phyloP scores from a whole-genome alignment of 1,140 invertebrate species.

The Subanguina moxae region DNA sequence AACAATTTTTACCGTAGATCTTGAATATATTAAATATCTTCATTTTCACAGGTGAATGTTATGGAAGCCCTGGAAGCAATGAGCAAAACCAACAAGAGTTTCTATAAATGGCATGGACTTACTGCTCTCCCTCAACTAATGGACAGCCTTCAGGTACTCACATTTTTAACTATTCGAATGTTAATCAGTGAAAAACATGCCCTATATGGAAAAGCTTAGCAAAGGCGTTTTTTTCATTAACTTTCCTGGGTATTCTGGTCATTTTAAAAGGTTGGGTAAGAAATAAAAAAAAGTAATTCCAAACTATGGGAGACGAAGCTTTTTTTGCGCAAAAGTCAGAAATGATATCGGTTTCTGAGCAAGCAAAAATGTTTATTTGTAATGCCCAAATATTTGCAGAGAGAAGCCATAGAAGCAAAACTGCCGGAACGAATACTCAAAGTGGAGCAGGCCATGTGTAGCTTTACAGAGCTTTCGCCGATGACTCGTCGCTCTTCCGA shows the following conservation, averaged over 20 bases:
- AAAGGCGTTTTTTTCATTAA: no score
- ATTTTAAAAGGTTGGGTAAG: no score
- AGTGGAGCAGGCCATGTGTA: constrained; percentile 58
- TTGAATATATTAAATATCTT: not conserved
- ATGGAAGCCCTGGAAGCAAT: constrained; percentile 59
- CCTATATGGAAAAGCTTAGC: no score
- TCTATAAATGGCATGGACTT: constrained; percentile 54
- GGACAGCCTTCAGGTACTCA: constrained; percentile 42
- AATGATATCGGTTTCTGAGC: no score
- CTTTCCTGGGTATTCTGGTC: constrained; percentile 7
- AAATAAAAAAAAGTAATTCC: no score
- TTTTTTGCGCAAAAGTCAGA: constrained; percentile 3
- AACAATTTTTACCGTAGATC: constrained; percentile 13
- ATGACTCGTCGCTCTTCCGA: constrained; percentile 8
- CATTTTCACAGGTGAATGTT: constrained; percentile 42
- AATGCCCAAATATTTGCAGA: constrained; percentile 30
- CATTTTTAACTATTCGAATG: no score
- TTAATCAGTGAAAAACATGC: no score
- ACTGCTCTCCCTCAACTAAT: constrained; percentile 46
- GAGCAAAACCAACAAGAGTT: constrained; percentile 57
- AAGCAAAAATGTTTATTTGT: not conserved
- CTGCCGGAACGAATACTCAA: constrained; percentile 46
- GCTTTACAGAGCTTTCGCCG: constrained; percentile 45
- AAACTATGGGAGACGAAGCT: no score
- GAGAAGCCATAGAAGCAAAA: constrained; percentile 42